phyloP scores from a whole-genome alignment of 2,797 vertebrate genomes.

The Erethizon dorsatum region DNA sequence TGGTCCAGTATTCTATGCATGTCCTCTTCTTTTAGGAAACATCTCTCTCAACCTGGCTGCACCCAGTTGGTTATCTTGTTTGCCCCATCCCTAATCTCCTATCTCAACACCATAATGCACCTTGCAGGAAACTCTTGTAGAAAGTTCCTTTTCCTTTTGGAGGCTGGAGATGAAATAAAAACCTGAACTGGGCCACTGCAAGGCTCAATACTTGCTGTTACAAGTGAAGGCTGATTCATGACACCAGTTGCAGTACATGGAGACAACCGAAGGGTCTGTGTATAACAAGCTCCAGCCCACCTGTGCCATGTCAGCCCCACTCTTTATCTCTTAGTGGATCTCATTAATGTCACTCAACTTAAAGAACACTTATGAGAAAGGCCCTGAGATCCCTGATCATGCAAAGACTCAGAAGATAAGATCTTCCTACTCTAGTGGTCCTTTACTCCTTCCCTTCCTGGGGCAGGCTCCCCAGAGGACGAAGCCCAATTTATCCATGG shows the following conservation, averaged over 20 bases:
- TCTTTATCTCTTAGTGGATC: neutral
- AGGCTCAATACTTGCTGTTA: constrained; percentile 8
- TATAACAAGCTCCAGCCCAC: neutral
- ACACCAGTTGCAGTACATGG: neutral
- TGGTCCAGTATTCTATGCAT: neutral
- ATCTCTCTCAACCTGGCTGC: neutral
- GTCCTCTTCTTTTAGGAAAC: neutral
- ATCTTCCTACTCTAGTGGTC: neutral
- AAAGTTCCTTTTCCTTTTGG: constrained; percentile 56
- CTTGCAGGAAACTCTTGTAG: constrained; percentile 53
- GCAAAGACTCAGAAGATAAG: neutral
- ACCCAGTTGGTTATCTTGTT: neutral
- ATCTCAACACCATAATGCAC: neutral
- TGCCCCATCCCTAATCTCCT: neutral
- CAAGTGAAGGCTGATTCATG: neutral
- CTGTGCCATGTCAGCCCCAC: too few species aligned
- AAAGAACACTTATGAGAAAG: neutral
- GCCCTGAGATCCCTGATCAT: neutral
- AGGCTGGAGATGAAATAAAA: constrained; percentile 56
- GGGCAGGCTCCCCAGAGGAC: neutral
- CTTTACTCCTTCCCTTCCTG: neutral
- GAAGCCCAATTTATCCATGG: neutral
- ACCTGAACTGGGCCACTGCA: neutral
- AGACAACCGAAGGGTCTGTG: neutral
- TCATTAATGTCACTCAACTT: neutral